Evolutionary conservation across 2,797 vertebrate genomes (phyloP).

Genomic region (Chelon auratus): DNA sequence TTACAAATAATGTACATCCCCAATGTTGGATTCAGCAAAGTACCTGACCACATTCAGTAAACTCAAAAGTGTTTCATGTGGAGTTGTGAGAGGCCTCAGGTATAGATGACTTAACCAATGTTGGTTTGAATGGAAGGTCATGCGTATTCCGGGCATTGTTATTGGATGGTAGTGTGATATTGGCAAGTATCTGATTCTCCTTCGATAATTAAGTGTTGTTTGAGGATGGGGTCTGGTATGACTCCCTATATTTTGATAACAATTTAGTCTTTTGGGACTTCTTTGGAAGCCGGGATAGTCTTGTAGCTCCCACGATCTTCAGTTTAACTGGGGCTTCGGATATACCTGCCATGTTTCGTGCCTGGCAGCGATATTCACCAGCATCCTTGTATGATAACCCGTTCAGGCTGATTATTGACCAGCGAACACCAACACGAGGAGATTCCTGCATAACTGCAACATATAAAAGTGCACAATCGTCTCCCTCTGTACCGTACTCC

Average conservation of each 20-base stretch:
- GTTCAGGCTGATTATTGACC: conserved; percentile 93
- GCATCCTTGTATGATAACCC: conserved; percentile 91
- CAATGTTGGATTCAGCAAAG: too few species aligned
- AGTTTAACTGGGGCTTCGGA: conserved; percentile 91
- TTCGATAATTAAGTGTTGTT: background rate
- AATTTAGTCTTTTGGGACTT: conserved; percentile 59
- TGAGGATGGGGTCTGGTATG: conserved; percentile 3
- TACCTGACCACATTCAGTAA: background rate
- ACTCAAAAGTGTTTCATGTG: background rate
- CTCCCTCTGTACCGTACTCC: background rate
- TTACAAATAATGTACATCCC: too few species aligned
- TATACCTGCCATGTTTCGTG: conserved; percentile 92
- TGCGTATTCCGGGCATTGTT: conserved; percentile 34
- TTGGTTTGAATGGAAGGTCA: background rate
- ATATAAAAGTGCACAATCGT: conserved; percentile 8
- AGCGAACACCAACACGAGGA: conserved; percentile 89
- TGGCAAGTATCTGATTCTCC: conserved; percentile 25
- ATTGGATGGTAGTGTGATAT: background rate
- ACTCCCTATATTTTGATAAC: conserved; percentile 41
- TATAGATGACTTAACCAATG: background rate
- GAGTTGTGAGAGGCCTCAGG: background rate
- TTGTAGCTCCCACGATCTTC: conserved; percentile 87
- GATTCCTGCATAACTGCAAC: conserved; percentile 92
- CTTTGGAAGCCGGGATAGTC: conserved; percentile 45
- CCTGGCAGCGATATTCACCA: conserved; percentile 93